A percentile compares a stretch with the other conserved stretches of the same genome.
Conservation (phyloP, 23 tunicate genomes). For the Trididemnum clinides region DNA sequence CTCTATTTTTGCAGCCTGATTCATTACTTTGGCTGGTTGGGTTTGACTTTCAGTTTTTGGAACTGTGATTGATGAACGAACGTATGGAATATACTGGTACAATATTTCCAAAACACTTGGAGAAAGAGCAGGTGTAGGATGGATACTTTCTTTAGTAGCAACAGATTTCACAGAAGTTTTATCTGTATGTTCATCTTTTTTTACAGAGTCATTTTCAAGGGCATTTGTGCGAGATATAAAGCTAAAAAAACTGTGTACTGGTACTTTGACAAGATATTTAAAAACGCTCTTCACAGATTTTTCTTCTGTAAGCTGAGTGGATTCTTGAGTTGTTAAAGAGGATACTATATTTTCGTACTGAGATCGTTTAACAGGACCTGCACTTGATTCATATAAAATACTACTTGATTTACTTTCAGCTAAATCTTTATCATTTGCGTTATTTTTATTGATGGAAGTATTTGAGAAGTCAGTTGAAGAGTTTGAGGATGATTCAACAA, state of each 20-base stretch:
- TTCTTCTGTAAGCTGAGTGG: neutral
- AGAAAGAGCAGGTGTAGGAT: neutral
- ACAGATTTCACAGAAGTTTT: too few relatives aligned
- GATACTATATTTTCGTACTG: slow-evolving; percentile 49
- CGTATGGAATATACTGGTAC: slow-evolving; percentile 54
- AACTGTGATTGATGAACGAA: neutral
- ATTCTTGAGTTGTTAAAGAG: neutral
- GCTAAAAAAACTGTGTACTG: slow-evolving; percentile 65
- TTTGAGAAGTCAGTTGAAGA: neutral
- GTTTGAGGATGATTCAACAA: neutral
- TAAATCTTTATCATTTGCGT: neutral
- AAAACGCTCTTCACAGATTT: slow-evolving; percentile 9
- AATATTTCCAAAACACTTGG: slow-evolving; percentile 33
- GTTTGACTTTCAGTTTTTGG: neutral
- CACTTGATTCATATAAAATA: neutral
- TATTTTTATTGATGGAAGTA: neutral
- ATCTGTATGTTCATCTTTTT: neutral
- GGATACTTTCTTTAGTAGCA: neutral
- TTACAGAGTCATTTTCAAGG: neutral
- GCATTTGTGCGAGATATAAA: slow-evolving; percentile 37
- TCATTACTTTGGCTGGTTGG: neutral
- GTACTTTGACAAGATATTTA: slow-evolving; percentile 32
- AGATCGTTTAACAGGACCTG: slow-evolving; percentile 21
- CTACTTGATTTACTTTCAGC: neutral
- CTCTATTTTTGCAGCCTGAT: neutral